Evolutionary conservation across 1,140 invertebrate species (phyloP), one percentile per base, ranked within the genome.

Genomic region (Dendrolimus kikuchii): DNA sequence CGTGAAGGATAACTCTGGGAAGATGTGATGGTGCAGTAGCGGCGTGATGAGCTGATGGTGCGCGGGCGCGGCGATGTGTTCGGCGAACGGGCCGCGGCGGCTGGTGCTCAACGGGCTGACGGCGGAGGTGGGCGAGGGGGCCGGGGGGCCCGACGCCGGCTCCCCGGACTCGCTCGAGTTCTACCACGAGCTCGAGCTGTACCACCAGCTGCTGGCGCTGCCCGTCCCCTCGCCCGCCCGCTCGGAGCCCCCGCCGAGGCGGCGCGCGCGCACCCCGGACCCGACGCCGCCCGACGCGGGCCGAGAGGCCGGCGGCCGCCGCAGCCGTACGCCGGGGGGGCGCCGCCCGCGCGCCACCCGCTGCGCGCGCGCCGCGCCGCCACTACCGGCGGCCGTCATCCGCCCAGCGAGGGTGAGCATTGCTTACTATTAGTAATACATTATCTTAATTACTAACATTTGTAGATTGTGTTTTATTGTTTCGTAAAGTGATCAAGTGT

Each of bases 161-260:
- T 65, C 65, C 5, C 68, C 68, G 23, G 64, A 77, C 63, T 77
- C 74, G 46, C 69, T 71, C 46, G 80, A 83, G 64, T 81, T 74
- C 71, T 83, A 83, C 68, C 80, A 83, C 71, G 80, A 83, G 73
- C 71, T 81, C 42, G 80, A 83, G 57, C 65, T 83, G 53, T 83
- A 83, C 64, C 71, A 75, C 2, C 77, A 79, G 66, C 69, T 83
- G 61, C 66, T 81, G 52, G 79, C 79, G 41, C 63, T 78, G 60
- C 66, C 71, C 7, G 40, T 59, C 50, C 64, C 64, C 45, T 55
- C 64, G 50, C 62, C 64, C 2, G 46, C 56, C 10, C 60, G 59
- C 10, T 7, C 47, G 48, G 41, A 46, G 7, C 49, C 47, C 40
- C 9, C 40, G 52, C 53, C 51, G 37, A 46, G 9, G n/a, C 62